Evolutionary conservation across 2,113 vertebrate species (phyloP), one percentile per base, ranked within the genome.

Genomic region (Pogona vitticeps): DNA sequence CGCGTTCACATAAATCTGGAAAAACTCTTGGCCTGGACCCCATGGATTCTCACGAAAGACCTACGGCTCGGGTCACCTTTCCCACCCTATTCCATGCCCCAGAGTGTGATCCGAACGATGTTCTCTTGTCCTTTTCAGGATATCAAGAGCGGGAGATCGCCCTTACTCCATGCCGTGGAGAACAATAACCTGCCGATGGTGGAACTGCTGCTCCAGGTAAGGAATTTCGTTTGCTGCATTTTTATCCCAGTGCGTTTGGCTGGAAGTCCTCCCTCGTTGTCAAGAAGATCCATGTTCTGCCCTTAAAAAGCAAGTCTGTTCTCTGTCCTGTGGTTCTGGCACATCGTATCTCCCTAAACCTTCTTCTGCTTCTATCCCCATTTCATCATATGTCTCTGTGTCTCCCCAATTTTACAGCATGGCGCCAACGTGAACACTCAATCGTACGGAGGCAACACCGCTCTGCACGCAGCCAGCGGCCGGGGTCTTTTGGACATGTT

Each of bases 361-460:
- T 21, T 3, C n/a, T 31, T 31, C 40, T 1, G 13, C 52, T 52
- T 12, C 5, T 52, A n/a, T n/a, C n/a, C n/a, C n/a, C n/a, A n/a
- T n/a, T n/a, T n/a, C n/a, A n/a, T n/a, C n/a, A 5, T 38, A 33
- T 23, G n/a, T 58, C 3, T 67, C 12, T 26, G 8, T 40, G 26
- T 80, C 21, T 36, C 9, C 58, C n/a, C 59, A 3, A 1, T 31
- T 65, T 52, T 26, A 6, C 94, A 98, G 98, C 96, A 93, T 28
- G 95, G 97, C n/a, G 97, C 97, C 88, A 97, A 97, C 87, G 97
- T 98, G 79, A 98, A 98, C 70, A 94, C 96, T 1, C 97, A 98
- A 93, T 98, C 98, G 6, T 98, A 98, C 89, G 97, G 97, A 0
- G 97, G 97, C 63, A 98, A 98, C 95, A 98, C 98, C 0, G 98